Conservation (phyloP, 2,797 vertebrate species). For the Ataeniobius toweri region DNA sequence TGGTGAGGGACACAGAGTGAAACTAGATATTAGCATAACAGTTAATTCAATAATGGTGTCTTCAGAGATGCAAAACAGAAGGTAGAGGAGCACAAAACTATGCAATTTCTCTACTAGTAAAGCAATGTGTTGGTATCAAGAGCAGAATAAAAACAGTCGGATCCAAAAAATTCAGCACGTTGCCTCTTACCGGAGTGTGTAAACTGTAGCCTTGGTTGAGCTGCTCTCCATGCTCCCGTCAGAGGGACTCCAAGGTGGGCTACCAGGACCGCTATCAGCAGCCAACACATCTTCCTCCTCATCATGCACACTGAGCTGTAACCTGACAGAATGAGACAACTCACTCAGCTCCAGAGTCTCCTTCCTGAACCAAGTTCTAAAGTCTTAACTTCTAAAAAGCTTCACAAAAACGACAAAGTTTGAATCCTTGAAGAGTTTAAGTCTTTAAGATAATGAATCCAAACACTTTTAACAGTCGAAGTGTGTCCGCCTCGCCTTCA, state of each 20-base stretch:
- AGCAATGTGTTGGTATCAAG: neutral
- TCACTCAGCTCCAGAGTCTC: conserved; percentile 20
- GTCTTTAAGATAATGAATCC: conserved; percentile 47
- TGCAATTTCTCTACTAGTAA: neutral
- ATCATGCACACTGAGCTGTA: conserved; percentile 20
- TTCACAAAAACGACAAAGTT: conserved; percentile 1
- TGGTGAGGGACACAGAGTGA: neutral
- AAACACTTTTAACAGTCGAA: conserved; percentile 43
- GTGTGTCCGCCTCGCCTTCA: conserved; percentile 26
- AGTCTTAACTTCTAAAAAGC: conserved; percentile 27
- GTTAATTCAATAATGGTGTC: conserved; percentile 27
- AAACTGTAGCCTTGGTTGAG: conserved; percentile 82
- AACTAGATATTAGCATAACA: neutral
- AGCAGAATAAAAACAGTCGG: conserved; percentile 15
- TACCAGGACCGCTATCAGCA: conserved; percentile 54
- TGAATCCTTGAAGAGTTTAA: conserved; percentile 26
- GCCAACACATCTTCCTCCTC: conserved; percentile 57
- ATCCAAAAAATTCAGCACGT: conserved; percentile 5
- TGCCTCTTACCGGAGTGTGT: conserved; percentile 69
- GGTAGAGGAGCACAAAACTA: conserved; percentile 8
- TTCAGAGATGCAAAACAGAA: conserved; percentile 4
- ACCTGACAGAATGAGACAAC: conserved; percentile 8
- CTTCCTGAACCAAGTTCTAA: conserved; percentile 11
- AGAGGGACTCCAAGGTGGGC: conserved; percentile 61
- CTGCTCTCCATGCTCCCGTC: conserved; percentile 78